Conservation (phyloP, 1,140 invertebrate genomes). For the Neodiprion pinetum region DNA sequence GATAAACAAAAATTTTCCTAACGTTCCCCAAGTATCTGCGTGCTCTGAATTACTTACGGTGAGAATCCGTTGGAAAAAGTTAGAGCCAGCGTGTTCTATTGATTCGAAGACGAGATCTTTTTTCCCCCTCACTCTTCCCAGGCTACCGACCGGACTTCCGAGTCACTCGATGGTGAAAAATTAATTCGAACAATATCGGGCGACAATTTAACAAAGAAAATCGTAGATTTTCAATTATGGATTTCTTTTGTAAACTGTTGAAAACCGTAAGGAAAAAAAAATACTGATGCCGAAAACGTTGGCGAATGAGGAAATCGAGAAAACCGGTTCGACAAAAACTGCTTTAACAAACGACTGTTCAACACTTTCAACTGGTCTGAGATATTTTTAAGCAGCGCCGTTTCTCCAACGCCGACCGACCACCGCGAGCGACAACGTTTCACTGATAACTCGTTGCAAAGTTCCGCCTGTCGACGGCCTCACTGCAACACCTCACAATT, state of each 20-base stretch:
- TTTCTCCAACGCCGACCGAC: background rate
- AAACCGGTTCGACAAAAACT: too few relatives aligned
- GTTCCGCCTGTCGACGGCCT: background rate
- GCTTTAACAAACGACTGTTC: background rate
- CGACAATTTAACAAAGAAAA: background rate
- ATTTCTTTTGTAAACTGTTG: background rate
- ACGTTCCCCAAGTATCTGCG: too few relatives aligned
- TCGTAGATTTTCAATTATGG: background rate
- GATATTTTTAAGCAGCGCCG: too few relatives aligned
- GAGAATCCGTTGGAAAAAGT: conserved; percentile 48
- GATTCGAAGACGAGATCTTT: background rate
- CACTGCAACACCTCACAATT: background rate
- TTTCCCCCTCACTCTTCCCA: background rate
- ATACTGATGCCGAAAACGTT: too few relatives aligned
- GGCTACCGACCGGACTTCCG: background rate
- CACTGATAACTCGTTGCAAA: background rate
- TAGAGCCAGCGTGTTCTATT: conserved; percentile 56
- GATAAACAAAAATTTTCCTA: too few relatives aligned
- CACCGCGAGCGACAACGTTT: background rate
- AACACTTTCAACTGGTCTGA: background rate
- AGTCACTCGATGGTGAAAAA: background rate
- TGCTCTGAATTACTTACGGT: conserved; percentile 43
- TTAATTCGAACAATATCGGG: background rate
- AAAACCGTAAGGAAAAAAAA: too few relatives aligned
- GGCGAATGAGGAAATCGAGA: too few relatives aligned